Evolutionary conservation across 2,113 vertebrate species (phyloP).

Genomic region (Pituophis catenifer): DNA sequence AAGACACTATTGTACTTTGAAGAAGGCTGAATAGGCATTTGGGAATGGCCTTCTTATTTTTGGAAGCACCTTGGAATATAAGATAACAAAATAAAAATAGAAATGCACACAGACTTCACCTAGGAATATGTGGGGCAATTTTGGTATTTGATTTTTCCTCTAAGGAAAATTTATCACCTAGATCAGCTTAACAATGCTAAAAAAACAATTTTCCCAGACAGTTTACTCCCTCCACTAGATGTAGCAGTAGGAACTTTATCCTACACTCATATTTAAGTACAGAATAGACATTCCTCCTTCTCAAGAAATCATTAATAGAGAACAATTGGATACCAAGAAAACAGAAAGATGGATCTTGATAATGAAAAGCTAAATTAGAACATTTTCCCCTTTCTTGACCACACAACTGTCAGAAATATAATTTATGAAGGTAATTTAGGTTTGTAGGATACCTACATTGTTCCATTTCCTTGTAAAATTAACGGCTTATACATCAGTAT

Average conservation of each 20-base stretch:
- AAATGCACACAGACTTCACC: background rate
- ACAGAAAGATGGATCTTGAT: background rate
- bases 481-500: background rate
- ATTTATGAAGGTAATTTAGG: background rate
- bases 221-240: background rate
- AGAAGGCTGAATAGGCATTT: background rate
- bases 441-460: accelerated
- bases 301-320: background rate
- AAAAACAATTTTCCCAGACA: background rate
- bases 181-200: background rate
- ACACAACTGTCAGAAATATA: background rate
- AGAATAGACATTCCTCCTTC: background rate
- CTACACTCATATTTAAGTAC: background rate
- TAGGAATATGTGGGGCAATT: background rate
- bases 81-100: background rate
- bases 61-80: background rate
- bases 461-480: background rate
- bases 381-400: background rate
- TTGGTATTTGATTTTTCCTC: background rate
- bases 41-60: background rate
- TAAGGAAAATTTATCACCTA: background rate
- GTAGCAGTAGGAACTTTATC: background rate
- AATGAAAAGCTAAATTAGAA: background rate
- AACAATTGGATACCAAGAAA: background rate
- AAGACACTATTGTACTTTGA: background rate